phyloP scores from a whole-genome alignment of 2,113 vertebrate species.

The Saguinus imperator region DNA sequence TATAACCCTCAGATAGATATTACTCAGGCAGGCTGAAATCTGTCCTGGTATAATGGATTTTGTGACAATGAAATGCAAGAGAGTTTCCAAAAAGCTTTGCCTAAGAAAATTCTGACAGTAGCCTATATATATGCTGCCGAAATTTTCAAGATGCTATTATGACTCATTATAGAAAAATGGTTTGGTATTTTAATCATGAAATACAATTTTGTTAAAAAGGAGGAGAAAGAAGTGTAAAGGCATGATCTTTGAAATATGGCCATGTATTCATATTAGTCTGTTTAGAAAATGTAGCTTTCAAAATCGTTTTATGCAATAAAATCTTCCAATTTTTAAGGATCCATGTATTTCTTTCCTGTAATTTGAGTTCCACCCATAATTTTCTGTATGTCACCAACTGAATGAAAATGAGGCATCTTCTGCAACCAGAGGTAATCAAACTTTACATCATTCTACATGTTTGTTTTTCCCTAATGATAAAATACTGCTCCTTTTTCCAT shows the following conservation, averaged over 20 bases:
- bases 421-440: neutral
- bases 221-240: neutral
- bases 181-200: constrained; percentile 65
- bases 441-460: neutral
- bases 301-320: constrained; percentile 30
- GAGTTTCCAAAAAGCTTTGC: constrained; percentile 71
- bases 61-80: constrained; percentile 70
- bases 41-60: constrained; percentile 72
- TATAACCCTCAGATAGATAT: constrained; percentile 62
- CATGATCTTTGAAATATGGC: constrained; percentile 51
- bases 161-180: constrained; percentile 73
- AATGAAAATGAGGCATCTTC: neutral
- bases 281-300: constrained; percentile 50
- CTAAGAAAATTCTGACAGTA: constrained; percentile 74
- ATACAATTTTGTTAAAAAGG: constrained; percentile 51
- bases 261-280: constrained; percentile 1
- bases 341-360: constrained; percentile 3
- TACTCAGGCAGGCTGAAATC: constrained; percentile 69
- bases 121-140: constrained; percentile 41
- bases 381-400: neutral
- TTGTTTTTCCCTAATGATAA: neutral
- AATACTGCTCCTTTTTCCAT: neutral
- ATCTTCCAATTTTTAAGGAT: neutral
- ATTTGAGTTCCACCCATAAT: constrained; percentile 24
- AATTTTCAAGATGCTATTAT: constrained; percentile 68